phyloP scores from a whole-genome alignment of 1,140 invertebrate genomes.

The Rhagoletis zephyria region DNA sequence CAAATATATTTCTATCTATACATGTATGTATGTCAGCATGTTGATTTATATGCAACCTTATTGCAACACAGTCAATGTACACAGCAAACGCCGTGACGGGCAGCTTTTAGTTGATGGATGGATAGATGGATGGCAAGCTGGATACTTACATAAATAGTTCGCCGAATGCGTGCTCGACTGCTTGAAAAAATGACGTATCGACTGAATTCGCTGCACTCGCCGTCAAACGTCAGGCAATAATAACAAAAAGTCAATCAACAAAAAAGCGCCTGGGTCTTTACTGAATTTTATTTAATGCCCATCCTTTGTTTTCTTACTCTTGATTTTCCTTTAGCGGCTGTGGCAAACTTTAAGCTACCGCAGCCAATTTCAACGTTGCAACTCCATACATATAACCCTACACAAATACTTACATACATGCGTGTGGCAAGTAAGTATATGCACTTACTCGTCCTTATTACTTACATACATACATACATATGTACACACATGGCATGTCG shows the following conservation, averaged over 20 bases:
- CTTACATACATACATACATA: too few relatives aligned
- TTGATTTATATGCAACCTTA: not conserved
- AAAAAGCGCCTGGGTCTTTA: not conserved
- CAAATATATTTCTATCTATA: not conserved
- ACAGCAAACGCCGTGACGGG: not conserved
- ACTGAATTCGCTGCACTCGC: not conserved
- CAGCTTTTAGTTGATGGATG: conserved; percentile 43
- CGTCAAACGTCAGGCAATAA: not conserved
- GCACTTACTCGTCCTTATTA: not conserved
- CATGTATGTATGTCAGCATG: not conserved
- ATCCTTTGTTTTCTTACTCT: not conserved
- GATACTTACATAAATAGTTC: not conserved
- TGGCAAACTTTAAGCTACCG: not conserved
- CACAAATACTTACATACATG: not conserved
- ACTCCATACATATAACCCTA: not conserved
- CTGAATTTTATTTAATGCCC: not conserved
- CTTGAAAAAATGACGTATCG: conserved; percentile 17
- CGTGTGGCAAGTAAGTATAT: not conserved
- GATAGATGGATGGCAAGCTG: conserved; percentile 20
- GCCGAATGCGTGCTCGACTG: not conserved
- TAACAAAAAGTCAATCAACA: not conserved
- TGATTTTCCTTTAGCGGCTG: conserved; percentile 19
- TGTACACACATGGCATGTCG: not conserved
- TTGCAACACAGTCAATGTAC: not conserved
- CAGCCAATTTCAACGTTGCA: not conserved